A percentile compares a stretch with the other conserved stretches of the same genome.
These are phyloP conservation scores for Melanotaenia trifasciata DNA, from an alignment of 2,797 vertebrate species.

Conservation along the genomic window DNA sequence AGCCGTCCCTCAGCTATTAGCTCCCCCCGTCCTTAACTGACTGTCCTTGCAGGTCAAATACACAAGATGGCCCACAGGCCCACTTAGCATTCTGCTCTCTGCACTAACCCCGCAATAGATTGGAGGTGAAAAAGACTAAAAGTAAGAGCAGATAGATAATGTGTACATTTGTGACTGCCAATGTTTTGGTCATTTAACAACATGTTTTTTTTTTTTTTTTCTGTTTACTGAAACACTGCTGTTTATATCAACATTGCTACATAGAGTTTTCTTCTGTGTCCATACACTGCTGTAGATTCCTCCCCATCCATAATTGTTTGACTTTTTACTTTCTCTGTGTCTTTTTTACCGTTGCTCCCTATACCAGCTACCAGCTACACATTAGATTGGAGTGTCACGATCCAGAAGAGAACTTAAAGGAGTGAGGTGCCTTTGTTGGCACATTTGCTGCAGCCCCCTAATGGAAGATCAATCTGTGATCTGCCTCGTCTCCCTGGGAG, in stretches of 20 bases:
- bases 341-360: constrained; percentile 19
- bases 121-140: constrained; percentile 23
- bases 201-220: neutral
- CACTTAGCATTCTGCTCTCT: constrained; percentile 58
- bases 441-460: constrained; percentile 70
- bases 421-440: constrained; percentile 68
- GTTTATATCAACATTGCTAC: neutral
- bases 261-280: constrained; percentile 4
- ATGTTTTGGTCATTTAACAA: neutral
- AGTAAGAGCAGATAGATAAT: constrained; percentile 21
- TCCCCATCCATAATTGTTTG: neutral
- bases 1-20: constrained; percentile 75
- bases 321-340: constrained; percentile 25
- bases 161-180: neutral
- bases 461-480: constrained; percentile 82
- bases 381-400: constrained; percentile 73
- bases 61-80: constrained; percentile 43
- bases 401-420: constrained; percentile 71
- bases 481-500: constrained; percentile 65
- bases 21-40: constrained; percentile 54
- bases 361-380: constrained; percentile 50
- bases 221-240: constrained; percentile 2
- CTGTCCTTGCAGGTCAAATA: constrained; percentile 76
- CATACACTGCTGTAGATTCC: constrained; percentile 5
- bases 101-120: constrained; percentile 23